Evolutionary conservation across 1,140 invertebrate genomes (phyloP), one percentile per base, ranked within the genome.

Genomic region (Atta cephalotes): DNA sequence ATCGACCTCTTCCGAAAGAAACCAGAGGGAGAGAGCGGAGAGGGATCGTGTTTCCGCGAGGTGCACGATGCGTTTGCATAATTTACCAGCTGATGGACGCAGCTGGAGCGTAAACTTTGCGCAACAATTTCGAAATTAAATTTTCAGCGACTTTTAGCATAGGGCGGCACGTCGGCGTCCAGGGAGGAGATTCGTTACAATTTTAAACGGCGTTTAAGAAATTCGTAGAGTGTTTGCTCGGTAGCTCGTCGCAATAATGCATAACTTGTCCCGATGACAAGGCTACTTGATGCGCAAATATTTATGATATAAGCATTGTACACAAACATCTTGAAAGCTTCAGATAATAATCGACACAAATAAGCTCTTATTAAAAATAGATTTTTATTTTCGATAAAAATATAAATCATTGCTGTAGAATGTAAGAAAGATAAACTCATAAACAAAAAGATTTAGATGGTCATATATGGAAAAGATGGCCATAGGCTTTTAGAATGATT

Each of bases 91-190:
- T 74, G 80, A 84, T 84, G 80, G 80, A 84, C 80, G 70, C 80
- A 84, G 80, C 70, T 84, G 80, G 80, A 28, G 70, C 71, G 39
- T 63, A 76, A 84, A 84, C 70, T 84, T 84, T 62, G 80, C 70
- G 70, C 80, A 84, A 84, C 80, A 84, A 84, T 84, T 58, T 84
- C 58, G 58, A 84, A 84, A 84, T 84, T 84, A 84, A 84, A 84
- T 84, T 84, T 84, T 71, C 70, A 84, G 56, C 80, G 80, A 74
- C 80, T 84, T 84, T 84, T 84, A 84, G 58, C 70, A 84, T 70
- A 62, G 39, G 28, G 56, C 49, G 53, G 68, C 35, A 60, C 56
- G 56, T n/a, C 56, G 18, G 58, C 45, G 49, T 62, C 56, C 5
- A 35, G 21, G 21, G n/a, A 39, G 21, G 14, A 39, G 51, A 68